Evolutionary conservation across 2,113 vertebrate species (phyloP).

Genomic region (Indri indri): DNA sequence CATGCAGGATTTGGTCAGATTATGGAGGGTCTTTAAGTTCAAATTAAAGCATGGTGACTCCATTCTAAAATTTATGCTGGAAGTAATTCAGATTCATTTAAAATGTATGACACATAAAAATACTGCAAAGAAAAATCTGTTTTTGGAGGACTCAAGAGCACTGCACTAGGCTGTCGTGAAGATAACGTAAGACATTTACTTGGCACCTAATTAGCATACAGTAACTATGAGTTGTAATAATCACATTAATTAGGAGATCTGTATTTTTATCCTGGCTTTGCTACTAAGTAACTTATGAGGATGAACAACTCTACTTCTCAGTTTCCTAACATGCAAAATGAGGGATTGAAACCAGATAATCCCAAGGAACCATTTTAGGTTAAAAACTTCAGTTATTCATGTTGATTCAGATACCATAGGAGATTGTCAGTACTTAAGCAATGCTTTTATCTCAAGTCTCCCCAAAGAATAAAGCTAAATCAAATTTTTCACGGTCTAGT

Average conservation of each 20-base stretch:
- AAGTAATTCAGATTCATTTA: neutral
- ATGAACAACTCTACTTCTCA: neutral
- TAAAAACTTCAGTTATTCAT: neutral
- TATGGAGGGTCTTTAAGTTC: neutral
- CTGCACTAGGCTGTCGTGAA: neutral
- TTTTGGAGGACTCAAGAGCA: neutral
- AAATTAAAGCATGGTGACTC: neutral
- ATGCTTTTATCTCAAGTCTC: neutral
- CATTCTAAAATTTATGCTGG: neutral
- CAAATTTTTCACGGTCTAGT: neutral
- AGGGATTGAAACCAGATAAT: neutral
- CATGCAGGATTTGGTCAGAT: neutral
- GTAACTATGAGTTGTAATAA: neutral
- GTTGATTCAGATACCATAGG: neutral
- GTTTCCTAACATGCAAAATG: neutral
- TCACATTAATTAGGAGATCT: neutral
- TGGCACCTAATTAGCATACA: neutral
- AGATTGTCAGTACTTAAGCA: neutral
- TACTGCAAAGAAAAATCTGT: neutral
- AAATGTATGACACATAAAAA: neutral
- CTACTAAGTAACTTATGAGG: neutral
- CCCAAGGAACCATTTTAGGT: neutral
- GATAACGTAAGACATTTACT: neutral
- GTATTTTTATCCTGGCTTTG: neutral
- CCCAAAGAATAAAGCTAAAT: slow-evolving; percentile 35